Conservation (phyloP, 2,113 vertebrate species). For the Colaptes auratus region DNA sequence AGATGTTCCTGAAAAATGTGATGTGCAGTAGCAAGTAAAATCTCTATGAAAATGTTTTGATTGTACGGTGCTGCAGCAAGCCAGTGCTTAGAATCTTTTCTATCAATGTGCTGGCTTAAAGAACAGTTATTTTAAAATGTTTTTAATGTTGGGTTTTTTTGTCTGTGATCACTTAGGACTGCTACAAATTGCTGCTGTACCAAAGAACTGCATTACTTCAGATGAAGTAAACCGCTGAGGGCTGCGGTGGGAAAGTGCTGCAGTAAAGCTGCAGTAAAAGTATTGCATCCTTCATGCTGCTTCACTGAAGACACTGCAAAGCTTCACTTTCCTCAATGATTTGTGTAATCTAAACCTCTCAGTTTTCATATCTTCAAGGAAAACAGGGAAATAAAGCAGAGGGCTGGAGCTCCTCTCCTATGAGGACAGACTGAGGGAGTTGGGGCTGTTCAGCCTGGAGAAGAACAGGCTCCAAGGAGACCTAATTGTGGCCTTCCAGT, state of each 20-base stretch:
- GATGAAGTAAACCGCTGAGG: neutral
- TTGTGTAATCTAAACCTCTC: neutral
- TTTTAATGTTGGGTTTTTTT: neutral
- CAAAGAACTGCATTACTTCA: neutral
- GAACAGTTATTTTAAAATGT: neutral
- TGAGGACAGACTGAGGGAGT: too few species aligned
- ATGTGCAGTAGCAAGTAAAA: neutral
- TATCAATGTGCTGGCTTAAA: neutral
- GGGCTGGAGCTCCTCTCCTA: too few species aligned
- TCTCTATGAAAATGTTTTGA: neutral
- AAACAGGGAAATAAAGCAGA: slow-evolving; percentile 2
- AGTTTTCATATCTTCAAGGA: neutral
- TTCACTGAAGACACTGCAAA: slow-evolving; percentile 7
- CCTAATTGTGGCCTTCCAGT: too few species aligned
- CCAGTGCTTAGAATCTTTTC: neutral
- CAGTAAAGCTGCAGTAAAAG: neutral
- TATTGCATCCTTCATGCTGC: neutral
- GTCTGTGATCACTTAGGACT: neutral
- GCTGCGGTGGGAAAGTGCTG: neutral
- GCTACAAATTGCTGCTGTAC: neutral
- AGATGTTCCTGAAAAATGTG: neutral
- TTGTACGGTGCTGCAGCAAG: neutral
- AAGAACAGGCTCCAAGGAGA: too few species aligned
- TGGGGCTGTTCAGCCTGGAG: too few species aligned
- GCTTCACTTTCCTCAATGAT: neutral